Conservation (phyloP, 2,113 vertebrate species). For the Engystomops pustulosus region DNA sequence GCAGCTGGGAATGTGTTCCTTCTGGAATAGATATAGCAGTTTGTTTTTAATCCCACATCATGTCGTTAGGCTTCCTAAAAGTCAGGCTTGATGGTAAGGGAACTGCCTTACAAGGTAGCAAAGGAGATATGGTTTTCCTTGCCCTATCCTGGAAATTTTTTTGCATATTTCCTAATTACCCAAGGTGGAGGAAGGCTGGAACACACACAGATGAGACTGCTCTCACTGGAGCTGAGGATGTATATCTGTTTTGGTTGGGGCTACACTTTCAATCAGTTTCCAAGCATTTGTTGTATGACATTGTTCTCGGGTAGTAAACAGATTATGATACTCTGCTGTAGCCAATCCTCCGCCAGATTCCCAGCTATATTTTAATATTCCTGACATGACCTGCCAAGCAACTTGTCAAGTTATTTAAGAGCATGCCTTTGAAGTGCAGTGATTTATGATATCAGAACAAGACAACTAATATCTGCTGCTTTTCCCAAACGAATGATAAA, state of each 20-base stretch:
- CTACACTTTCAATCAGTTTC: background rate
- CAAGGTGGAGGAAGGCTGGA: background rate
- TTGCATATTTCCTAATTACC: too few species aligned
- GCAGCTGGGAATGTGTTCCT: too few species aligned
- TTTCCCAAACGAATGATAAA: constrained; percentile 24
- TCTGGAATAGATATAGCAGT: too few species aligned
- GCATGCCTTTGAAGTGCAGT: constrained; percentile 36
- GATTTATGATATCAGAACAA: constrained; percentile 47
- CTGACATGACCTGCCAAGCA: constrained; percentile 36
- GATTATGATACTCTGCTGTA: constrained; percentile 8
- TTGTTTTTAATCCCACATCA: too few species aligned
- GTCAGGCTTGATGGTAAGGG: too few species aligned
- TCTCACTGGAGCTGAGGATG: too few species aligned
- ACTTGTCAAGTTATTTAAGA: constrained; percentile 42
- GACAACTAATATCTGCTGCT: constrained; percentile 21
- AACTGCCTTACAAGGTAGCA: too few species aligned
- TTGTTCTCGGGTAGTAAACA: constrained; percentile 20
- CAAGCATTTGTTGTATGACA: background rate
- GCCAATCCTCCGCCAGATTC: constrained; percentile 40
- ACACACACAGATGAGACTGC: background rate
- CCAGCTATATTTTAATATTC: constrained; percentile 45
- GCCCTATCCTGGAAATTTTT: too few species aligned
- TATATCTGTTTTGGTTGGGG: background rate
- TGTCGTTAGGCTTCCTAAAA: too few species aligned
- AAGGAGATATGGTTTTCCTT: too few species aligned